Evolutionary conservation across 2,888 invertebrate genomes (phyloP), one percentile per base, ranked within the genome.

Genomic region (Eretmocerus hayati): DNA sequence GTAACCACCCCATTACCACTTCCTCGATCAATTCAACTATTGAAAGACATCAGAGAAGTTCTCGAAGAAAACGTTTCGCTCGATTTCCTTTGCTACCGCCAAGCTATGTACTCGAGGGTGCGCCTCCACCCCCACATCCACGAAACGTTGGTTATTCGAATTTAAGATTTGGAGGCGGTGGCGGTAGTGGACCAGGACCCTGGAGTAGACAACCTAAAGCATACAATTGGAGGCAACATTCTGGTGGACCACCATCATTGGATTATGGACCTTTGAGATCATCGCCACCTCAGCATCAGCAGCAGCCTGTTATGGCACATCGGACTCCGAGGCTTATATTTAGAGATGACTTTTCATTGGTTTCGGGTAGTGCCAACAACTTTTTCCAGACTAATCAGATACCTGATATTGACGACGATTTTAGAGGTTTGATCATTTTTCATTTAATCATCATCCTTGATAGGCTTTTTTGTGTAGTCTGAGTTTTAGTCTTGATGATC

Each of bases 381-480:
- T 67, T 70, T 50, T 71, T 71, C 45, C 67, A 66, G 46, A 64
- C 68, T 5, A 71, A 71, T 47, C 71, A 71, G 32, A 46, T 71
- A 42, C 64, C 65, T 8, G 71, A 71, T 3, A 52, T 63, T 41
- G 71, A 71, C 36, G 69, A 69, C 13, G 70, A 69, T 32, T 58
- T 60, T 36, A 59, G 69, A 67, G 71, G 71, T 71, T 23, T 32
- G 39, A 26, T n/a, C n/a, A n/a, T n/a, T n/a, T n/a, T n/a, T n/a
- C n/a, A n/a, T n/a, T n/a, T n/a, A n/a, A n/a, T n/a, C n/a, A n/a
- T n/a, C n/a, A n/a, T n/a, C n/a, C n/a, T n/a, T n/a, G n/a, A n/a
- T n/a, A n/a, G n/a, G n/a, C n/a, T n/a, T n/a, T n/a, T n/a, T n/a
- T n/a, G n/a, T n/a, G n/a, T n/a, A n/a, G n/a, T n/a, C n/a, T n/a